These are phyloP conservation scores for Geopemphigus sp. DNA, from an alignment of 1,140 invertebrate genomes.

Conservation along the genomic window DNA sequence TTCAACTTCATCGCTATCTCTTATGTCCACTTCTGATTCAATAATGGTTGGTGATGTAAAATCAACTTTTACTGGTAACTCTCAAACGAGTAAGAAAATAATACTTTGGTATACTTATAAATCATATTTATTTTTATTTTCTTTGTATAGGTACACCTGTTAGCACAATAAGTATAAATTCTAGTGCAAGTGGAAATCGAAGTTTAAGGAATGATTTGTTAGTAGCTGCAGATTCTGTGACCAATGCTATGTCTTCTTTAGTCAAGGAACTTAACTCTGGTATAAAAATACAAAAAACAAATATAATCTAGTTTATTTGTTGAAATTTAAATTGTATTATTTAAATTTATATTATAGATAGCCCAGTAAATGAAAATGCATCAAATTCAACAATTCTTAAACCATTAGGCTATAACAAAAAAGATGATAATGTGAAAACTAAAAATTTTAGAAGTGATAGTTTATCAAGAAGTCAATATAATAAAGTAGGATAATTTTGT, in stretches of 20 bases:
- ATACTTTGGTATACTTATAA: not conserved
- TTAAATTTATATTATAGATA: not conserved
- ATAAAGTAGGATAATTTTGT: conserved; percentile 19
- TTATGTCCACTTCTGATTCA: conserved; percentile 54
- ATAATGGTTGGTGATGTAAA: conserved; percentile 58
- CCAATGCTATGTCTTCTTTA: conserved; percentile 93
- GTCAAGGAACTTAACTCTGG: conserved; percentile 91
- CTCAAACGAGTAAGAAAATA: conserved; percentile 2
- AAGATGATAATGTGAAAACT: conserved; percentile 31
- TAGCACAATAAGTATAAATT: conserved; percentile 5
- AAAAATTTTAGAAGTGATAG: conserved; percentile 45
- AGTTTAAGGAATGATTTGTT: conserved; percentile 79
- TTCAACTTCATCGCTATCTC: conserved; percentile 46
- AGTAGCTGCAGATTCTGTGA: conserved; percentile 91
- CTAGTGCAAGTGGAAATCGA: conserved; percentile 58
- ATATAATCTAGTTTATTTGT: not conserved
- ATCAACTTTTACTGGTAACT: conserved; percentile 56
- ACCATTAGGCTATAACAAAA: conserved; percentile 19
- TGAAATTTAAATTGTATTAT: not conserved
- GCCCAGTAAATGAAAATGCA: conserved; percentile 18
- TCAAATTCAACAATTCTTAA: not conserved
- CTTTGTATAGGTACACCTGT: conserved; percentile 20
- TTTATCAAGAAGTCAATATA: conserved; percentile 38
- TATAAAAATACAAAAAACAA: conserved; percentile 16
- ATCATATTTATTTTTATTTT: not conserved